Evolutionary conservation across 2,113 vertebrate species (phyloP), one percentile per base, ranked within the genome.

Genomic region (Neogobius melanostomus): DNA sequence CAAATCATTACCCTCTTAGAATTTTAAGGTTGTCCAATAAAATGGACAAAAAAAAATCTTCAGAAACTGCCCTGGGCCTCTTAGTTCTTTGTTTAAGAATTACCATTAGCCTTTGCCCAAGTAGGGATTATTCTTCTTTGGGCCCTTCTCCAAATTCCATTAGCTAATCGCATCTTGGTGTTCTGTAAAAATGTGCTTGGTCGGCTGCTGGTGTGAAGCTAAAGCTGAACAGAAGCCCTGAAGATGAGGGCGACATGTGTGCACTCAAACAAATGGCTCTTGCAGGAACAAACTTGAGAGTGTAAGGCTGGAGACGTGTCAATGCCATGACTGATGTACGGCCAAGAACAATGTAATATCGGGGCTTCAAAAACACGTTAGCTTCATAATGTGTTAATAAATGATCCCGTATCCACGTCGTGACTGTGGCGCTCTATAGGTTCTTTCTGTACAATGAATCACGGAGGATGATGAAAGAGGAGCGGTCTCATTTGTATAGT

Each of bases 221-320:
- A 16, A 73, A 71, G 65, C 63, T 71, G 64, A 84, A 74, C 87
- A 80, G 81, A 72, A 86, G 79, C 77, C 60, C 57, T 21, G 51
- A 63, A 68, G 74, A 83, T 80, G 70, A 82, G 62, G 71, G 77
- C 17, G 48, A 82, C 82, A 85, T 85, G 64, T 79, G 80, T 80
- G 64, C 28, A 7, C 72, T 81, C 79, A 63, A 84, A 51, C 82
- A 72, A 80, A 77, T 69, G 71, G 46, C 66, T 56, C 75, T 71
- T 46, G 42, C 70, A 17, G 15, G 79, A 81, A 76, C 57, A 76
- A 79, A 75, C 75, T 77, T 76, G 16, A 72, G 74, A 61, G 67
- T 49, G 11, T 36, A 50, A 73, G 65, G 66, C 61, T 74, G 71
- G 75, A 78, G 44, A 59, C 36, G 48, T 68, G 61, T 81, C 70